These are phyloP conservation scores for Stylophora pistillata DNA, from an alignment of 64 coral and sea anemone genomes.

Conservation along the genomic window DNA sequence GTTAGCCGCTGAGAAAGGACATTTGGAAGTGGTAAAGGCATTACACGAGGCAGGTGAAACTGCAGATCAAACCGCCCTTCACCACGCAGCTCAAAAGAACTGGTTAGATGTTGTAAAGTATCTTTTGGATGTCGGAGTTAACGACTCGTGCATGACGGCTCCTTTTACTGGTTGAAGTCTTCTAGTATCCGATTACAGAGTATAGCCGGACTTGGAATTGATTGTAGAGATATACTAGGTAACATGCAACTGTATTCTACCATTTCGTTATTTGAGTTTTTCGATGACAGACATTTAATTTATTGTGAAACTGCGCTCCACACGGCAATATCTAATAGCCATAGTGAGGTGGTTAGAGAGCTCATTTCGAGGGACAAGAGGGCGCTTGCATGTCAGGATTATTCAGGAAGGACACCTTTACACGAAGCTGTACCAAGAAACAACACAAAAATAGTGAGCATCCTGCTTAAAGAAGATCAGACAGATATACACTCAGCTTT, in stretches of 20 bases:
- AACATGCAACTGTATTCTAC: too few species aligned
- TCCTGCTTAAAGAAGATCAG: not conserved
- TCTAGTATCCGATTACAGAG: too few species aligned
- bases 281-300: slow-evolving; percentile 15
- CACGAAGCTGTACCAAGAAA: slow-evolving; percentile 30
- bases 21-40: slow-evolving; percentile 13
- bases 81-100: slow-evolving; percentile 30
- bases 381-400: slow-evolving; percentile 19
- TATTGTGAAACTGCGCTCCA: slow-evolving; percentile 50
- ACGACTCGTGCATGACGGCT: slow-evolving; percentile 32
- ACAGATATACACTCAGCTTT: not conserved
- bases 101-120: slow-evolving; percentile 18
- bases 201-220: too few species aligned
- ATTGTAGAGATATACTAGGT: too few species aligned
- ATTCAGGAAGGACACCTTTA: slow-evolving; percentile 49
- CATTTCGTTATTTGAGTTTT: not conserved
- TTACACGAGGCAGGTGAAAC: slow-evolving; percentile 11
- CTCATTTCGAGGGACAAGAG: not conserved
- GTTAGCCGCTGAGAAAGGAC: slow-evolving; percentile 33
- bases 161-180: slow-evolving; percentile 22
- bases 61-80: slow-evolving; percentile 41
- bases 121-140: slow-evolving; percentile 3
- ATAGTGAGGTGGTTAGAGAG: not conserved
- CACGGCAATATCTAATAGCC: not conserved
- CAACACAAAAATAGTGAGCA: not conserved